A percentile compares a stretch with the other conserved stretches of the same genome.
Conservation (phyloP, 2,888 invertebrate species). For the Cyaniris semiargus region DNA sequence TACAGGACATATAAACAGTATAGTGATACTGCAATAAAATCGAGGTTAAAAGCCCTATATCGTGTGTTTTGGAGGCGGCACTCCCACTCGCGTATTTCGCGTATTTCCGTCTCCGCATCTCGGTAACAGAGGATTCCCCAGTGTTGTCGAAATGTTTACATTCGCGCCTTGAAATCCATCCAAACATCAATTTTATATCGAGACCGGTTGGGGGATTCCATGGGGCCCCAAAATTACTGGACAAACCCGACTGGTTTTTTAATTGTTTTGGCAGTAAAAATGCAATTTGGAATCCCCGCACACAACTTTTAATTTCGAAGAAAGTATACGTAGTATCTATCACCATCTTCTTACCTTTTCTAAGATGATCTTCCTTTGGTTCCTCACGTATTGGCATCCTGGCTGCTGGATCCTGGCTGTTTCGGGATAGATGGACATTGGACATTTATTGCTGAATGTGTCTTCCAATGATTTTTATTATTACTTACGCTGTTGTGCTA, state of each 20-base stretch:
- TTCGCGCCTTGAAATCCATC: neutral
- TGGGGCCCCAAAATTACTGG: neutral
- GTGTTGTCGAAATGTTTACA: constrained; percentile 4
- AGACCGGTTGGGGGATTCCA: neutral
- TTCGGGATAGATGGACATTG: too few relatives aligned
- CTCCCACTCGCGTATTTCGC: constrained; percentile 5
- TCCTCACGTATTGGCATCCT: too few relatives aligned
- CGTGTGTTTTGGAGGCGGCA: neutral
- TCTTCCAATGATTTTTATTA: too few relatives aligned
- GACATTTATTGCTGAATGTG: too few relatives aligned
- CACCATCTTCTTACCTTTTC: too few relatives aligned
- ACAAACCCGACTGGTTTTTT: neutral
- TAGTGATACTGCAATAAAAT: neutral
- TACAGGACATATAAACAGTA: too few relatives aligned
- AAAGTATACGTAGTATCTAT: too few relatives aligned
- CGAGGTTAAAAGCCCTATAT: constrained; percentile 14
- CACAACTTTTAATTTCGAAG: too few relatives aligned
- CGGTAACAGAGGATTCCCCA: constrained; percentile 10
- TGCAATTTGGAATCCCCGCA: neutral
- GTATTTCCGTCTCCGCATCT: neutral
- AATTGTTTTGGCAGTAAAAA: neutral
- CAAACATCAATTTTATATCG: neutral
- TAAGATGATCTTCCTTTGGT: too few relatives aligned
- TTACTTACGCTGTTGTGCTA: too few relatives aligned
- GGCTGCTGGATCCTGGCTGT: too few relatives aligned